A percentile compares a stretch with the other conserved stretches of the same genome.
Evolutionary conservation across 2,888 invertebrate species (phyloP).

Genomic region (Argyresthia albistria): DNA sequence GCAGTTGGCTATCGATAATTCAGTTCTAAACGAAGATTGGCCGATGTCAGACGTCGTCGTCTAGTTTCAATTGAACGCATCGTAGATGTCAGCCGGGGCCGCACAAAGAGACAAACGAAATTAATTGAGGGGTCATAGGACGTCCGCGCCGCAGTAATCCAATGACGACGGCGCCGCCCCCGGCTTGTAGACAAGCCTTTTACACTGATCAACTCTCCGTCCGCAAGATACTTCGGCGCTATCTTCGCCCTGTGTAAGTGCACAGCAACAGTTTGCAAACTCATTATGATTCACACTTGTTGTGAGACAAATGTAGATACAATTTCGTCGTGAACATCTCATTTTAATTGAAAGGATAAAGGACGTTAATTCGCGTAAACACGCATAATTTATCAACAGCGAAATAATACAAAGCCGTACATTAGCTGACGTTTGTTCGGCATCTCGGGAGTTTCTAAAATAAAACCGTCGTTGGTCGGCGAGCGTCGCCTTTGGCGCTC

Average conservation of each 20-base stretch:
- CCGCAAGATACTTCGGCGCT: neutral
- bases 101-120: conserved; percentile 64
- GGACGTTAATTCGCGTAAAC: neutral
- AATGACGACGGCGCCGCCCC: conserved; percentile 30
- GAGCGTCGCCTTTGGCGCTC: conserved; percentile 23
- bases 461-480: conserved; percentile 5
- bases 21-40: conserved; percentile 48
- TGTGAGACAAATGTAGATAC: too few relatives aligned
- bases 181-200: conserved; percentile 29
- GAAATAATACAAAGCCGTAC: conserved; percentile 3
- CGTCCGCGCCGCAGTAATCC: conserved; percentile 39
- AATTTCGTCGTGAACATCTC: too few relatives aligned
- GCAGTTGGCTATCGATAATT: conserved; percentile 47
- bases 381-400: neutral
- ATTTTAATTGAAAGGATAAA: neutral
- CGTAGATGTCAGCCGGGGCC: conserved; percentile 20
- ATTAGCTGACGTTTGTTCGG: conserved; percentile 3
- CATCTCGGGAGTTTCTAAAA: neutral
- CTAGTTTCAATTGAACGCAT: conserved; percentile 37
- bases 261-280: too few relatives aligned
- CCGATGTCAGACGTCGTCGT: conserved; percentile 44
- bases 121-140: conserved; percentile 58
- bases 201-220: conserved; percentile 20
- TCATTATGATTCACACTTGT: too few relatives aligned
- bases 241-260: too few relatives aligned